phyloP scores from a whole-genome alignment of 2,888 invertebrate species.

The Petrolisthes manimaculis region DNA sequence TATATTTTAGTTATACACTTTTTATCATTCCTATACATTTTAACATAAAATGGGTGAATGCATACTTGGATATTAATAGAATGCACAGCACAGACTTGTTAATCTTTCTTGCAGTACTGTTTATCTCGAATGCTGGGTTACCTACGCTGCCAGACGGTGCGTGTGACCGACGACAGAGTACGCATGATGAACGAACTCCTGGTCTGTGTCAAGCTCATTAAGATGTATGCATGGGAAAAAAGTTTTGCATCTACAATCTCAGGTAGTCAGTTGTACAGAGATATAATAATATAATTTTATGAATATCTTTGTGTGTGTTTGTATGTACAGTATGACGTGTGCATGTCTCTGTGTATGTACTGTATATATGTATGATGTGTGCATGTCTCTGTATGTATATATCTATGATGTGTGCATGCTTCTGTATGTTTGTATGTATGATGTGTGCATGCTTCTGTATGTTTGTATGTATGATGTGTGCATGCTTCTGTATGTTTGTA shows the following conservation, averaged over 20 bases:
- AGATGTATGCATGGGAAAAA: slow-evolving; percentile 78
- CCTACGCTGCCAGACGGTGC: slow-evolving; percentile 69
- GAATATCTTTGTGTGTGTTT: no score
- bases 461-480: background rate
- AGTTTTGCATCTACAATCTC: slow-evolving; percentile 73
- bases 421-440: background rate
- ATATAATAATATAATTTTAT: no score
- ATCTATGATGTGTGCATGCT: background rate
- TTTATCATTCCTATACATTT: no score
- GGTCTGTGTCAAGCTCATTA: slow-evolving; percentile 75
- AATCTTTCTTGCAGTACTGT: slow-evolving; percentile 69
- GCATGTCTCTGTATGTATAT: no score
- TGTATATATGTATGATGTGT: no score
- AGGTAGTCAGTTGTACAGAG: slow-evolving; percentile 67
- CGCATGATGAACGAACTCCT: slow-evolving; percentile 75
- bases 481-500: background rate
- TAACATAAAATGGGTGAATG: background rate
- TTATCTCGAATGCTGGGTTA: slow-evolving; percentile 71
- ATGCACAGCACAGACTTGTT: background rate
- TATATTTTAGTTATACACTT: no score
- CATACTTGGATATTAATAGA: background rate
- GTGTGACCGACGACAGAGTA: slow-evolving; percentile 71
- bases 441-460: background rate
- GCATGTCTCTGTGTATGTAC: no score
- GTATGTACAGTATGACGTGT: no score